Percentiles rank a stretch among this genome's conserved stretches.
Evolutionary conservation across 2,797 vertebrate genomes (phyloP).

Genomic region (Rhadinocentrus ornatus): DNA sequence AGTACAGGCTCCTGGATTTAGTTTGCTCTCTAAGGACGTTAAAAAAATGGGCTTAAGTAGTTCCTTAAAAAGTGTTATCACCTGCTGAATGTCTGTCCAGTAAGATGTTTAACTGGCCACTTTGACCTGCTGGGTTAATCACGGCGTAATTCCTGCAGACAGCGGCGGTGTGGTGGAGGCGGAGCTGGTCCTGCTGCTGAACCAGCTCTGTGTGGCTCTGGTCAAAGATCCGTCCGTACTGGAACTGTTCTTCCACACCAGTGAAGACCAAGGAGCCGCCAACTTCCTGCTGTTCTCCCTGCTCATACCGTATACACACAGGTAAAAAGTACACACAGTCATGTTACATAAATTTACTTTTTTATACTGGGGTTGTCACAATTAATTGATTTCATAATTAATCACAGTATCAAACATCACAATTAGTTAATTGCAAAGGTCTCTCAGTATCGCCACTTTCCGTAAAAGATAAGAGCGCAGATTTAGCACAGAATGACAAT

Average conservation of each 20-base stretch:
- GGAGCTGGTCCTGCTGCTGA: constrained; percentile 89
- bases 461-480: too few species aligned
- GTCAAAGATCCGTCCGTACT: constrained; percentile 93
- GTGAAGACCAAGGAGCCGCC: constrained; percentile 93
- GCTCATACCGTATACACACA: constrained; percentile 94
- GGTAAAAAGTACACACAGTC: constrained; percentile 55
- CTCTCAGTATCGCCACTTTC: too few species aligned
- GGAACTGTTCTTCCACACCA: constrained; percentile 95
- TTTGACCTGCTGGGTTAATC: not conserved
- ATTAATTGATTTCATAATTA: too few species aligned
- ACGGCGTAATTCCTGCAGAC: constrained; percentile 44
- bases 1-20: not conserved
- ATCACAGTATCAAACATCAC: too few species aligned
- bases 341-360: not conserved
- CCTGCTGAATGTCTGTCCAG: not conserved
- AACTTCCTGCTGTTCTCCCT: constrained; percentile 98
- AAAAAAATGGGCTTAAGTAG: too few species aligned
- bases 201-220: constrained; percentile 91
- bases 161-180: constrained; percentile 86
- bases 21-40: not conserved
- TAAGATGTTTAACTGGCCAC: constrained; percentile 4
- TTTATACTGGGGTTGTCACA: too few species aligned
- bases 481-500: too few species aligned
- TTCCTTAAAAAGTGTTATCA: not conserved
- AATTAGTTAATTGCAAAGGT: too few species aligned